Conservation (phyloP, 2,888 invertebrate genomes). For the Aleiodes testaceus region DNA sequence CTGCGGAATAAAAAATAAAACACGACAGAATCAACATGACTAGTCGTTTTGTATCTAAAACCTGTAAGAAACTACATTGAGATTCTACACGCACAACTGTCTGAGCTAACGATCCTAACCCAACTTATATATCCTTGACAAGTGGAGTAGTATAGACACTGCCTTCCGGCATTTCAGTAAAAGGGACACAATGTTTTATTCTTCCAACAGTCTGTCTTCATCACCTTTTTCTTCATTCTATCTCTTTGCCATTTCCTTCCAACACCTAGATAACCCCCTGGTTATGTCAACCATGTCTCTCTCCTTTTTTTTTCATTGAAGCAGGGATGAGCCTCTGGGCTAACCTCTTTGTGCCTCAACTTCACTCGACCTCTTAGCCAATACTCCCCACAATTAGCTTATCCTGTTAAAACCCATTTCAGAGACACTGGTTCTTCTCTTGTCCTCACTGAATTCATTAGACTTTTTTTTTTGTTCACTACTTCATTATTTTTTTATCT, state of each 20-base stretch:
- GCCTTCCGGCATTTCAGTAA: slow-evolving; percentile 38
- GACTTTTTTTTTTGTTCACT: slow-evolving; percentile 62
- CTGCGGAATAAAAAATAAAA: slow-evolving; percentile 19
- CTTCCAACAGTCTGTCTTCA: slow-evolving; percentile 35
- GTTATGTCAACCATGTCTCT: slow-evolving; percentile 36
- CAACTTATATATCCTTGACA: slow-evolving; percentile 45
- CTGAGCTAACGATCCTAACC: slow-evolving; percentile 69
- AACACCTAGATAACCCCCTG: neutral
- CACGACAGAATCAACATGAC: slow-evolving; percentile 45
- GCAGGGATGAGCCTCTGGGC: slow-evolving; percentile 24
- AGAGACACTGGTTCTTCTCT: slow-evolving; percentile 52
- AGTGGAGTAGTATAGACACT: slow-evolving; percentile 35
- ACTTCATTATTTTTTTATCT: slow-evolving; percentile 44
- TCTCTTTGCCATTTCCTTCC: slow-evolving; percentile 37
- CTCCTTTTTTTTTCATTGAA: neutral
- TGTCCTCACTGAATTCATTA: slow-evolving; percentile 70
- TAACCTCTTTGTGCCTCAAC: slow-evolving; percentile 53
- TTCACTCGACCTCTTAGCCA: slow-evolving; percentile 70
- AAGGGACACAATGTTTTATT: slow-evolving; percentile 47
- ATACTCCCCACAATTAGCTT: slow-evolving; percentile 73
- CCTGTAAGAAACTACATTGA: slow-evolving; percentile 70
- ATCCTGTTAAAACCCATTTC: slow-evolving; percentile 70
- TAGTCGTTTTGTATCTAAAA: slow-evolving; percentile 19
- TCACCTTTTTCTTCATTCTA: slow-evolving; percentile 44
- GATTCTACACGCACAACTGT: slow-evolving; percentile 69